phyloP scores from a whole-genome alignment of 1,140 invertebrate genomes.

The Chionoecetes opilio region DNA sequence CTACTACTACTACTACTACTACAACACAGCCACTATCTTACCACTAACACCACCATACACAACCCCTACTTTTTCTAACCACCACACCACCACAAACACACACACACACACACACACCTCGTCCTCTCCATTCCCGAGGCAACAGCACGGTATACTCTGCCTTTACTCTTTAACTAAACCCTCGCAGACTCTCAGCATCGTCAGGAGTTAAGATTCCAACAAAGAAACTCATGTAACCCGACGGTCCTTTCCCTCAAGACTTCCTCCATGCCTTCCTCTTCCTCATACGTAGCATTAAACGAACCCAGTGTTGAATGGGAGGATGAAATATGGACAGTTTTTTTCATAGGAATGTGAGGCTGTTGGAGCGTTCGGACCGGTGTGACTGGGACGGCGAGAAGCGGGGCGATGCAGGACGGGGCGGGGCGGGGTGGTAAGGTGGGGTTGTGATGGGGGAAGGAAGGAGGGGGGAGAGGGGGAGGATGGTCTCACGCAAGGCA shows the following conservation, averaged over 20 bases:
- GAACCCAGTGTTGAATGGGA: background rate
- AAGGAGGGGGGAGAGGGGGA: background rate
- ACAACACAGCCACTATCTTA: no score
- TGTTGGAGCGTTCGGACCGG: background rate
- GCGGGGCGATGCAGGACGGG: background rate
- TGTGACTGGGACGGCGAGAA: background rate
- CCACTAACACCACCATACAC: background rate
- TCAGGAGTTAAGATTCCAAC: background rate
- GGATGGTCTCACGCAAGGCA: background rate
- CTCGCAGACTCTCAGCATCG: background rate
- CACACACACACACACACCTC: background rate
- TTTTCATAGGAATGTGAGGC: no score
- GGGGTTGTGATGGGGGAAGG: background rate
- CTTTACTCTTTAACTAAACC: background rate
- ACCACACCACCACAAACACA: background rate
- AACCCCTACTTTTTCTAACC: background rate
- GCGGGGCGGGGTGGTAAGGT: background rate
- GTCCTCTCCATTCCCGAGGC: background rate
- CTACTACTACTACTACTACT: background rate
- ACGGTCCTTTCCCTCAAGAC: background rate
- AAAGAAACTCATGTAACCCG: background rate
- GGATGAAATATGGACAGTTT: background rate
- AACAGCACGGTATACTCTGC: no score
- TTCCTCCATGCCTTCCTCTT: background rate
- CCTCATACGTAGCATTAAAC: background rate